Percentiles rank a stretch among this genome's conserved stretches.
phyloP scores from a whole-genome alignment of 2,888 invertebrate species.

The Tromatobia lineatoria region DNA sequence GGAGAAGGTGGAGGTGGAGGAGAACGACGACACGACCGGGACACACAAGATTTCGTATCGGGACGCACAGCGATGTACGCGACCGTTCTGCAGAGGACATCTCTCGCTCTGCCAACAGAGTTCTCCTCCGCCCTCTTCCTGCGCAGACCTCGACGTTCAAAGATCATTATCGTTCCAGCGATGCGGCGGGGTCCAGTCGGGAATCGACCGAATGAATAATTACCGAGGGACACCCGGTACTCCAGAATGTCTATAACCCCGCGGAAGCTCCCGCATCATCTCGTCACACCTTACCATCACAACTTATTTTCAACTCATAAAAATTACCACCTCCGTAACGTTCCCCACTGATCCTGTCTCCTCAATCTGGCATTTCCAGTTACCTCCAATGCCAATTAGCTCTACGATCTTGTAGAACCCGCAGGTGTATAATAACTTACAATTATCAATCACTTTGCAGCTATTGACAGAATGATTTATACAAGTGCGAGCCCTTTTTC shows the following conservation, averaged over 20 bases:
- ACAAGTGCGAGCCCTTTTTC: background rate
- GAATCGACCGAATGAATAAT: constrained; percentile 81
- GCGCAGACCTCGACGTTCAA: constrained; percentile 74
- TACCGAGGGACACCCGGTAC: constrained; percentile 78
- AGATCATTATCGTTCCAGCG: constrained; percentile 77
- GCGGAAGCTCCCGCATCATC: constrained; percentile 33
- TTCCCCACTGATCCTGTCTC: background rate
- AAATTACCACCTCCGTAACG: constrained; percentile 25
- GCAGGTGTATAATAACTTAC: constrained; percentile 13
- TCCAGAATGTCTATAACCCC: constrained; percentile 46
- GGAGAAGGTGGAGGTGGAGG: constrained; percentile 42
- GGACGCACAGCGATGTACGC: constrained; percentile 69
- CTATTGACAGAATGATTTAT: constrained; percentile 60
- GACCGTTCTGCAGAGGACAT: constrained; percentile 72
- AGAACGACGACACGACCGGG: constrained; percentile 69
- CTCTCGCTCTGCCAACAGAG: constrained; percentile 35
- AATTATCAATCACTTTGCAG: constrained; percentile 65
- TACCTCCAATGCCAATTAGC: constrained; percentile 63
- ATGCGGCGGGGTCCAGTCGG: constrained; percentile 69
- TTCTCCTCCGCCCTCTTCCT: constrained; percentile 72
- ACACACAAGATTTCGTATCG: constrained; percentile 80
- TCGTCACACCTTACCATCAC: constrained; percentile 51
- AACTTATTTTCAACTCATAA: constrained; percentile 35
- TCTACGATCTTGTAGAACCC: constrained; percentile 48
- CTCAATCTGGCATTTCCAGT: constrained; percentile 30